A percentile compares a stretch with the other conserved stretches of the same genome.
Evolutionary conservation across 2,113 vertebrate species (phyloP).

Genomic region (Talpa occidentalis): DNA sequence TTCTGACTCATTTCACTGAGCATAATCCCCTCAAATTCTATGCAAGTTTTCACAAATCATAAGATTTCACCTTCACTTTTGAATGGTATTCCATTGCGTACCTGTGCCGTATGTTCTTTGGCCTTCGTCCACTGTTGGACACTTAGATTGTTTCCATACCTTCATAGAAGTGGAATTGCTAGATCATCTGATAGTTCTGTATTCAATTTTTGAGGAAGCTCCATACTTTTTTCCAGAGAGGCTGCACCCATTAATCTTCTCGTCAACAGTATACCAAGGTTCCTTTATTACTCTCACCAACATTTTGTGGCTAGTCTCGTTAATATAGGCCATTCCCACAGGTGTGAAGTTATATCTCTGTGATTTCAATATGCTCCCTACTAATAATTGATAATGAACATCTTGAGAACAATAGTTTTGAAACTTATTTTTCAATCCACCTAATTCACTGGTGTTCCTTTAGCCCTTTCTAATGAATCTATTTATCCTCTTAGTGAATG

Average conservation of each 20-base stretch:
- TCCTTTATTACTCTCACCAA: neutral
- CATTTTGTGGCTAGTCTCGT: neutral
- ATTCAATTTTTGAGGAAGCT: neutral
- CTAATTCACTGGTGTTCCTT: neutral
- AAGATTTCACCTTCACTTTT: neutral
- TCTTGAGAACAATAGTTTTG: neutral
- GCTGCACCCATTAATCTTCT: neutral
- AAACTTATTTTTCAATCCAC: neutral
- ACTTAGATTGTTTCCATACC: neutral
- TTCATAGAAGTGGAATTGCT: neutral
- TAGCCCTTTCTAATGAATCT: neutral
- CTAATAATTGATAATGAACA: neutral
- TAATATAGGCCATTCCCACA: neutral
- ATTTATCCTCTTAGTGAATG: neutral
- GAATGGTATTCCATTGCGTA: neutral
- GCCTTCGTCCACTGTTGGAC: neutral
- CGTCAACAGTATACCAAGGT: neutral
- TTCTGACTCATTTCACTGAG: neutral
- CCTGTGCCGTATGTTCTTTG: no score
- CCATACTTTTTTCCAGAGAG: neutral
- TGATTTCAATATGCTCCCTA: neutral
- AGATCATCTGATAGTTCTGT: neutral
- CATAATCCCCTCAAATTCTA: neutral
- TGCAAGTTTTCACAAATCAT: neutral
- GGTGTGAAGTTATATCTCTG: neutral